Evolutionary conservation across 2,797 vertebrate genomes (phyloP), one percentile per base, ranked within the genome.

Genomic region (Naso thynnoides): DNA sequence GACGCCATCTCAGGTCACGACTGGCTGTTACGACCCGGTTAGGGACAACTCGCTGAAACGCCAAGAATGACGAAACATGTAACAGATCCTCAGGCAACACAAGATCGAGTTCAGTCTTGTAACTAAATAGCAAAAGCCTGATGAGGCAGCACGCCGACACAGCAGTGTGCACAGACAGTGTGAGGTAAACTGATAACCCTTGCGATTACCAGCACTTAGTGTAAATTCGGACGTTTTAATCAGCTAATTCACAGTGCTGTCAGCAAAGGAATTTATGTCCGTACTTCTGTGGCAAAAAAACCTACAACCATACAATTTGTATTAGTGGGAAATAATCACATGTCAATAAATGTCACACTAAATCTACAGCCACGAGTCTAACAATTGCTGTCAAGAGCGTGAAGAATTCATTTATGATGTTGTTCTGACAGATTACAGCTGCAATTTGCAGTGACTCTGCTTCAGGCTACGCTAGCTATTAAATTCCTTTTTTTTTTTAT

Each of bases 101-200:
- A 14, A 79, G 75, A 62, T 75, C 45, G 64, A 73, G 58, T 63
- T 39, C 23, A 31, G 48, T 63, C 68, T 67, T 81, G 89, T 70
- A 91, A 92, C 73, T 53, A 33, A 75, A 91, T 68, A 83, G 82
- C 61, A 60, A 62, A 70, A 60, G 61, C 70, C 73, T 56, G 57
- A 70, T 41, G 4, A 47, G 72, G 56, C 73, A 57, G 70, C 64
- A 49, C 53, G 49, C 52, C 5, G 41, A 69, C 59, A 66, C 54
- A 21, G 48, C 48, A 27, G 16, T 6, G 59, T 49, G 41, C 21
- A 38, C 31, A 52, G 61, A 23, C 19, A 53, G 63, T 7, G n/a
- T 31, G 52, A 49, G 14, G 45, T 39, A 48, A 70, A 63, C 63
- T 50, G 48, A 61, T 62, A 14, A 56, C 58, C 18, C 27, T 8